Percentiles rank a stretch among this genome's conserved stretches.
Evolutionary conservation across 2,797 vertebrate genomes (phyloP).

Genomic region (Thripadectes ignobilis): DNA sequence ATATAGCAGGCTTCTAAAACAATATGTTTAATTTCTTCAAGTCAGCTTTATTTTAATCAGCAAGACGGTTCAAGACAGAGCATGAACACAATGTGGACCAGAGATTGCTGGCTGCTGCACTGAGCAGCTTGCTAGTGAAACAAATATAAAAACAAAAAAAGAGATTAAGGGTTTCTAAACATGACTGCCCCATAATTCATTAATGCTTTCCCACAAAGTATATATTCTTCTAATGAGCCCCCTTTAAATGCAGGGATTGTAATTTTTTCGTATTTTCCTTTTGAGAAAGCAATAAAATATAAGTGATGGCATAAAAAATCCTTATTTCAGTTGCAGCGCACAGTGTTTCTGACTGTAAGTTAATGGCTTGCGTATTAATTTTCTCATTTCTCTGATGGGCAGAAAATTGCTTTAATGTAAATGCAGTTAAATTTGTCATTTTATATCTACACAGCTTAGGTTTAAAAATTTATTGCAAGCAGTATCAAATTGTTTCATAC

Average conservation of each 20-base stretch:
- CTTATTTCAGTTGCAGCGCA: conserved; percentile 40
- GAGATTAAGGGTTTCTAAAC: background rate
- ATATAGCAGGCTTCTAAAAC: background rate
- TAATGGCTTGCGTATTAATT: conserved; percentile 75
- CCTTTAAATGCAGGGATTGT: conserved; percentile 47
- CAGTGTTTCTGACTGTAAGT: conserved; percentile 55
- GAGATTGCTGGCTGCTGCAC: background rate
- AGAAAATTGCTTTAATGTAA: conserved; percentile 74
- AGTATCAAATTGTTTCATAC: conserved; percentile 52
- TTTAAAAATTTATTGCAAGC: conserved; percentile 55
- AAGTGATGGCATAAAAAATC: conserved; percentile 37
- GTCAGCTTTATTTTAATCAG: background rate
- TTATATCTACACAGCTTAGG: conserved; percentile 57
- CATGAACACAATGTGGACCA: background rate
- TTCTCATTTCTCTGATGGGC: conserved; percentile 67
- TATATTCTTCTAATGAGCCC: conserved; percentile 53
- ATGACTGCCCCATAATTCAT: conserved; percentile 15
- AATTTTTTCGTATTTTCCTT: conserved; percentile 62
- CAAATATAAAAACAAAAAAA: background rate
- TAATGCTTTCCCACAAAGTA: conserved; percentile 37
- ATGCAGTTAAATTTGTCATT: conserved; percentile 72
- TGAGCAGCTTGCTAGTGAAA: background rate
- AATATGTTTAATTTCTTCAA: background rate
- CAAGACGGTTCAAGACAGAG: background rate
- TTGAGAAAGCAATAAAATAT: conserved; percentile 59